Conservation (phyloP, 2,113 vertebrate genomes). For the Microcebus murinus region DNA sequence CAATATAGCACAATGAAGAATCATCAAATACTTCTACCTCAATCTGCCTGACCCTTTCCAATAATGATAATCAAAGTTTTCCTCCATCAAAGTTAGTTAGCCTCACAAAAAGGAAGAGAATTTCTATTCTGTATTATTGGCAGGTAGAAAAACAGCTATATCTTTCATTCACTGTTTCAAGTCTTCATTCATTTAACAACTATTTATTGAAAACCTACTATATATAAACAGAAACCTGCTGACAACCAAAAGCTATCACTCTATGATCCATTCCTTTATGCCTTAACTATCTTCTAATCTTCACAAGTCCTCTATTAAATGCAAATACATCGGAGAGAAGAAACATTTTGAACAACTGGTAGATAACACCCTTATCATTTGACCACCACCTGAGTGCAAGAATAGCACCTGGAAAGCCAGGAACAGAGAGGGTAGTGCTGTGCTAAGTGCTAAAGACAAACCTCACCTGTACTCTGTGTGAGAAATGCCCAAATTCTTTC, state of each 20-base stretch:
- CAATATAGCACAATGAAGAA: neutral
- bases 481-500: neutral
- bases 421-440: neutral
- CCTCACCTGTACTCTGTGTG: neutral
- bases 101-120: neutral
- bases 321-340: neutral
- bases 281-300: neutral
- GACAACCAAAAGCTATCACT: neutral
- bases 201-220: neutral
- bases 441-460: neutral
- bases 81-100: neutral
- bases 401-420: neutral
- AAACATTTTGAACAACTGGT: neutral
- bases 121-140: neutral
- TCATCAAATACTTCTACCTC: neutral
- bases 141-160: neutral
- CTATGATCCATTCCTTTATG: neutral
- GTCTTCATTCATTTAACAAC: neutral
- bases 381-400: neutral
- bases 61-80: neutral
- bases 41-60: neutral
- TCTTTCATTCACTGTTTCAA: neutral
- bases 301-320: neutral
- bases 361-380: neutral
- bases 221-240: neutral